Percentiles rank a stretch among this genome's conserved stretches.
These are phyloP conservation scores for Neosalanx taihuensis DNA, from an alignment of 2,797 vertebrate genomes.

Conservation along the genomic window DNA sequence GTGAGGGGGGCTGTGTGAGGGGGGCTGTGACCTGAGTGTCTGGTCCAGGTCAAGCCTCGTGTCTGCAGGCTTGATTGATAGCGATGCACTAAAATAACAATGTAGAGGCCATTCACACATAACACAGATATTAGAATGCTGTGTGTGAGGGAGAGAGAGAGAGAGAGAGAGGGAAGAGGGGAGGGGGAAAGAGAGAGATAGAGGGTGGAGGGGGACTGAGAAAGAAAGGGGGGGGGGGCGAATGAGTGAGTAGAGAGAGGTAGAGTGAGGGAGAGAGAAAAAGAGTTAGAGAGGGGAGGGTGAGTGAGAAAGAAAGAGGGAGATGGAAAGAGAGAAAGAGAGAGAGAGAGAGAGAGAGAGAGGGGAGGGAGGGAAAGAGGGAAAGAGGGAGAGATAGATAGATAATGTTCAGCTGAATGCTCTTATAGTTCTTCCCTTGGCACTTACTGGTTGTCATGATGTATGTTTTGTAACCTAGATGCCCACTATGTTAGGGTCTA, in stretches of 20 bases:
- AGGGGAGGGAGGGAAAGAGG: slow-evolving; percentile 27
- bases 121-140: slow-evolving; percentile 46
- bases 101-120: slow-evolving; percentile 39
- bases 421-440: too few species aligned
- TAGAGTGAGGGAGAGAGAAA: slow-evolving; percentile 23
- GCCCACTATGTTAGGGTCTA: too few species aligned
- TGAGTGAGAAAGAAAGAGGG: slow-evolving; percentile 35
- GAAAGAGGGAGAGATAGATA: slow-evolving; percentile 30
- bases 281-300: slow-evolving; percentile 15
- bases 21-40: slow-evolving; percentile 9
- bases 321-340: slow-evolving; percentile 12
- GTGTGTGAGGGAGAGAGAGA: neutral
- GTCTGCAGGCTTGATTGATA: slow-evolving; percentile 56
- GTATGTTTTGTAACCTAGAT: too few species aligned
- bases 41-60: slow-evolving; percentile 44
- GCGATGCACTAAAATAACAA: slow-evolving; percentile 56
- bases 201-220: slow-evolving; percentile 17
- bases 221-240: slow-evolving; percentile 8
- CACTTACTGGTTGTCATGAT: too few species aligned
- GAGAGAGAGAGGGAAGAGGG: slow-evolving; percentile 32
- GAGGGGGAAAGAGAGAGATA: slow-evolving; percentile 11
- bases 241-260: too few species aligned
- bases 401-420: neutral
- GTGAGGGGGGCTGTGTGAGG: too few species aligned
- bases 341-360: too few species aligned